Evolutionary conservation across 2,888 invertebrate genomes (phyloP).

Genomic region (Pammene aurita): DNA sequence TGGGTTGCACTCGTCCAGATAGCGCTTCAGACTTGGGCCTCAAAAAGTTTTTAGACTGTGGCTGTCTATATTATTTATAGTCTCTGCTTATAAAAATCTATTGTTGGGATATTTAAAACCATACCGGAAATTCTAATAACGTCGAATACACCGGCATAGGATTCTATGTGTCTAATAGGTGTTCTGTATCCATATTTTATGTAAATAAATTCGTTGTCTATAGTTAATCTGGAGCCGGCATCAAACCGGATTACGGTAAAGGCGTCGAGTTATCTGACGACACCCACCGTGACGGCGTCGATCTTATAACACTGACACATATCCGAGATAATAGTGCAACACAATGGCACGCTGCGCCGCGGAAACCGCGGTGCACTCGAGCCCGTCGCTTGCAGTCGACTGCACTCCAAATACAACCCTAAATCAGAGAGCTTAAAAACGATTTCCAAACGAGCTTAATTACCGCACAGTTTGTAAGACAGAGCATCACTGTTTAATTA

Average conservation of each 20-base stretch:
- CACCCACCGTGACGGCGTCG: slow-evolving; percentile 36
- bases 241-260: slow-evolving; percentile 30
- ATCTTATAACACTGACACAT: slow-evolving; percentile 69
- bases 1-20: too few species aligned
- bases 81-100: too few species aligned
- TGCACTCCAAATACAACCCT: slow-evolving; percentile 45
- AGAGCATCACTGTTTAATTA: neutral
- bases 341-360: slow-evolving; percentile 66
- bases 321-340: slow-evolving; percentile 63
- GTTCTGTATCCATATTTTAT: neutral
- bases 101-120: too few species aligned
- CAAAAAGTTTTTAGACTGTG: too few species aligned
- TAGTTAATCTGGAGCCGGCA: neutral
- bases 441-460: slow-evolving; percentile 43
- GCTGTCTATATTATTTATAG: too few species aligned
- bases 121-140: too few species aligned
- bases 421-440: slow-evolving; percentile 44
- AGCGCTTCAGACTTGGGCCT: too few species aligned
- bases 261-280: slow-evolving; percentile 22
- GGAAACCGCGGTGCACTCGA: slow-evolving; percentile 63
- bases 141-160: too few species aligned
- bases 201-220: neutral
- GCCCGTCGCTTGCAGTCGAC: slow-evolving; percentile 47
- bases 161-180: too few species aligned
- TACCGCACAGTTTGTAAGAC: slow-evolving; percentile 28